These are phyloP conservation scores for Pheosia gnoma DNA, from an alignment of 2,888 invertebrate species.

Conservation along the genomic window DNA sequence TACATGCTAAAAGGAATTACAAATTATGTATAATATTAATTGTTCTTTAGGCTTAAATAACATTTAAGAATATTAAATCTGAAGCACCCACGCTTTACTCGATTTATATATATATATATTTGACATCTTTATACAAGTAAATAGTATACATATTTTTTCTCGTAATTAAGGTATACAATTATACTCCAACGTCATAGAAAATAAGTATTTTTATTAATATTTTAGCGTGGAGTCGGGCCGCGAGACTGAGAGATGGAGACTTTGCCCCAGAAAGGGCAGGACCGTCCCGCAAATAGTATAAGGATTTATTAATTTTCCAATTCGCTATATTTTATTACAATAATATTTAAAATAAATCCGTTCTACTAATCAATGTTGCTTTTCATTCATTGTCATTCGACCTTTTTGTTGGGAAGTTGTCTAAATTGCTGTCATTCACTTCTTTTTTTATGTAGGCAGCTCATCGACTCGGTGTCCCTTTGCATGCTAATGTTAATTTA, in stretches of 20 bases:
- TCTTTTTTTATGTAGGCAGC: constrained; percentile 64
- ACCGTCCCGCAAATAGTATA: constrained; percentile 81
- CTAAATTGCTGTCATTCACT: constrained; percentile 78
- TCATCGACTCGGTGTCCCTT: constrained; percentile 63
- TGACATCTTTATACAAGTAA: constrained; percentile 21
- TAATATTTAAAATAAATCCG: constrained; percentile 67
- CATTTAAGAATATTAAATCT: constrained; percentile 21
- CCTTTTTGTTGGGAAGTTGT: constrained; percentile 45
- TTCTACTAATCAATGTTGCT: constrained; percentile 69
- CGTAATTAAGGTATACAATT: constrained; percentile 5
- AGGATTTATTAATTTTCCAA: constrained; percentile 60
- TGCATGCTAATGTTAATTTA: constrained; percentile 64
- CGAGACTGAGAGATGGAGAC: constrained; percentile 79
- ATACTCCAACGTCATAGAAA: constrained; percentile 32
- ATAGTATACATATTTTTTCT: constrained; percentile 20
- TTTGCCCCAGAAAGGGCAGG: constrained; percentile 73
- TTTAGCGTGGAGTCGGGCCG: constrained; percentile 76
- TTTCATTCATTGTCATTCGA: constrained; percentile 76
- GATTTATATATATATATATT: constrained; percentile 14
- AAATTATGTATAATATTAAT: constrained; percentile 10
- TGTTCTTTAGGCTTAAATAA: too few species aligned
- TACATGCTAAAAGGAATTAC: background rate
- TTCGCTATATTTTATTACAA: constrained; percentile 63
- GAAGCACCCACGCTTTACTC: constrained; percentile 46
- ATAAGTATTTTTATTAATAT: constrained; percentile 64